Percentiles rank a stretch among this genome's conserved stretches.
Evolutionary conservation across 2,888 invertebrate genomes (phyloP).

Genomic region (Anodontia alba): DNA sequence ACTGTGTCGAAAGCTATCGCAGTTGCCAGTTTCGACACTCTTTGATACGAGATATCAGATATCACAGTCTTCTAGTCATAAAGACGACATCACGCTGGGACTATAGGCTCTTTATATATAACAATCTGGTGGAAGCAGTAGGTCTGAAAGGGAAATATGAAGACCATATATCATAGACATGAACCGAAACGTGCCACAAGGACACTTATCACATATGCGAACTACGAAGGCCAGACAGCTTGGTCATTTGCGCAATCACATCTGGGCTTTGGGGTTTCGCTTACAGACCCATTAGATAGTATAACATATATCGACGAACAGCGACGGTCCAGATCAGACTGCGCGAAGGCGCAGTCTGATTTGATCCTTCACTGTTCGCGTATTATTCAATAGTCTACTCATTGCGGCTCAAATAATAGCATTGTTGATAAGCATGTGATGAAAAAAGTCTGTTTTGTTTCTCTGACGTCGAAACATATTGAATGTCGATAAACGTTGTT

Average conservation of each 20-base stretch:
- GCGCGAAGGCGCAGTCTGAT: no score
- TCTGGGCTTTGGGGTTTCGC: no score
- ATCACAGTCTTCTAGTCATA: background rate
- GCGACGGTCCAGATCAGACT: no score
- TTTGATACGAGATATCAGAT: background rate
- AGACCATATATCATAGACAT: background rate
- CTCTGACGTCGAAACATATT: conserved; percentile 2
- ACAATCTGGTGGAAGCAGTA: background rate
- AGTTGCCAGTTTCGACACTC: conserved; percentile 10
- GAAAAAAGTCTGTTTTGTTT: conserved; percentile 1
- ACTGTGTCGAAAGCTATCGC: background rate
- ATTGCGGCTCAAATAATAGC: no score
- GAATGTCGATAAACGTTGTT: conserved; percentile 13
- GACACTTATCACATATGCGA: no score
- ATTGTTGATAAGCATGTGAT: conserved; percentile 11
- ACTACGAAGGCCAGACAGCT: no score
- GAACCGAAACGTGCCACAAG: no score
- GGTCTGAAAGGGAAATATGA: background rate
- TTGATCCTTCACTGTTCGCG: no score
- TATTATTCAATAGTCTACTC: no score
- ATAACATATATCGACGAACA: no score
- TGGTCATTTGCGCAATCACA: no score
- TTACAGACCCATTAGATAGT: no score
- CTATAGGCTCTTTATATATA: background rate
- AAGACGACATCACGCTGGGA: conserved; percentile 2